phyloP scores from a whole-genome alignment of 1,140 invertebrate species.

The Subanguina moxae region DNA sequence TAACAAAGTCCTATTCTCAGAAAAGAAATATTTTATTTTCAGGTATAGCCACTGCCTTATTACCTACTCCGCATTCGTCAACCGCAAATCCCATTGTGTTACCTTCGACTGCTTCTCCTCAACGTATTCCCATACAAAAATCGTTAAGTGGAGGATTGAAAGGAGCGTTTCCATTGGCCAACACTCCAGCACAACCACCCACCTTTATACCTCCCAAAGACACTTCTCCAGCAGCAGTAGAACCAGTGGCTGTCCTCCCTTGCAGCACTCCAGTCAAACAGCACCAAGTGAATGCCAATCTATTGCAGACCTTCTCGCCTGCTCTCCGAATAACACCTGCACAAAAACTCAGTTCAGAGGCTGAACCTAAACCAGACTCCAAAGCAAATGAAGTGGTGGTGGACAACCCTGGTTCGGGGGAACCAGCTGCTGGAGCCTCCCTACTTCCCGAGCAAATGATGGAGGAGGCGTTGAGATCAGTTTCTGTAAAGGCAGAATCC shows the following conservation, averaged over 20 bases:
- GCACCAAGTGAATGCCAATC: too few species aligned
- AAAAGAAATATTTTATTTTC: background rate
- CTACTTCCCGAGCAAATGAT: background rate
- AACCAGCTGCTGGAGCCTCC: background rate
- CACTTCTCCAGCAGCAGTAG: too few species aligned
- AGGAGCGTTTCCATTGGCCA: too few species aligned
- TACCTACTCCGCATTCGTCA: background rate
- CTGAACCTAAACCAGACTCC: background rate
- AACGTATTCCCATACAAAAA: background rate
- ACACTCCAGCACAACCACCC: too few species aligned
- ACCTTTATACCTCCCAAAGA: too few species aligned
- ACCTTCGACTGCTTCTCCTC: background rate
- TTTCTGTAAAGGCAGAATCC: background rate
- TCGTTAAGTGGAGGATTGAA: background rate
- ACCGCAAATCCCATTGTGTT: background rate
- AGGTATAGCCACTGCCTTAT: constrained; percentile 9
- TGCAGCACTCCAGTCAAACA: too few species aligned
- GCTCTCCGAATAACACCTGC: constrained; percentile 3
- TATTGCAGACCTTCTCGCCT: background rate
- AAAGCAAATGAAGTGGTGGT: background rate
- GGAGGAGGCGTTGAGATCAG: background rate
- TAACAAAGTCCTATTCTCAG: too few species aligned
- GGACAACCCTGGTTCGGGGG: background rate
- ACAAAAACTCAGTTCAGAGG: background rate
- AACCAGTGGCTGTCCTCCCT: too few species aligned